Conservation (phyloP, 2,888 invertebrate species). For the Nomada goodeniana region DNA sequence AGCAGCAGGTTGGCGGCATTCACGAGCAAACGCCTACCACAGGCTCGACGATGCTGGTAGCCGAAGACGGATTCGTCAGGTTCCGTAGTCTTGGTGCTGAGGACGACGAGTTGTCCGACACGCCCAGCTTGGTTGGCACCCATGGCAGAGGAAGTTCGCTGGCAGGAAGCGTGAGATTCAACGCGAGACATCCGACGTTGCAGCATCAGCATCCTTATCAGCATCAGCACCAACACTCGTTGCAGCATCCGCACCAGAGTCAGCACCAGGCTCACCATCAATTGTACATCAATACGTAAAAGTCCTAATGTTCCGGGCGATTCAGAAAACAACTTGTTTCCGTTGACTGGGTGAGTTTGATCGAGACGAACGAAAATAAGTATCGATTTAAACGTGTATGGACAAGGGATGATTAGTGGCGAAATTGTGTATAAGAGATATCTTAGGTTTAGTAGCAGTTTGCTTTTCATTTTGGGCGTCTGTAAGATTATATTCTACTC, state of each 20-base stretch:
- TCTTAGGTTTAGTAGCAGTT: no score
- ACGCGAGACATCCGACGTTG: slow-evolving; percentile 77
- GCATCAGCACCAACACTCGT: slow-evolving; percentile 77
- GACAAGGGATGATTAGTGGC: no score
- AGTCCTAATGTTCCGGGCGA: slow-evolving; percentile 52
- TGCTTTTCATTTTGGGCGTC: no score
- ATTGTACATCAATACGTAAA: slow-evolving; percentile 82
- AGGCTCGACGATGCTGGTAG: slow-evolving; percentile 91
- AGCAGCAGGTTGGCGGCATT: slow-evolving; percentile 68
- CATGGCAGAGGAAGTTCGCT: slow-evolving; percentile 80
- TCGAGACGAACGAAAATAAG: no score
- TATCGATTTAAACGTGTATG: no score
- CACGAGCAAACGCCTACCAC: slow-evolving; percentile 86
- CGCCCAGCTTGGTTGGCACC: slow-evolving; percentile 79
- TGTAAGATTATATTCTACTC: no score
- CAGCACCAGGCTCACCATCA: slow-evolving; percentile 81
- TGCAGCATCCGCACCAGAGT: slow-evolving; percentile 79
- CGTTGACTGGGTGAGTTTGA: slow-evolving; percentile 55
- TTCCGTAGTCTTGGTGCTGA: slow-evolving; percentile 89
- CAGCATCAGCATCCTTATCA: slow-evolving; percentile 76
- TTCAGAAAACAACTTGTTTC: slow-evolving; percentile 56
- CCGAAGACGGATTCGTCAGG: slow-evolving; percentile 95
- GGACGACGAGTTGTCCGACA: slow-evolving; percentile 80
- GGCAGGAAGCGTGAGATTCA: slow-evolving; percentile 81
- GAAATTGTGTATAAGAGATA: no score